phyloP scores from a whole-genome alignment of 2,797 vertebrate genomes.

The Bufotes viridis region DNA sequence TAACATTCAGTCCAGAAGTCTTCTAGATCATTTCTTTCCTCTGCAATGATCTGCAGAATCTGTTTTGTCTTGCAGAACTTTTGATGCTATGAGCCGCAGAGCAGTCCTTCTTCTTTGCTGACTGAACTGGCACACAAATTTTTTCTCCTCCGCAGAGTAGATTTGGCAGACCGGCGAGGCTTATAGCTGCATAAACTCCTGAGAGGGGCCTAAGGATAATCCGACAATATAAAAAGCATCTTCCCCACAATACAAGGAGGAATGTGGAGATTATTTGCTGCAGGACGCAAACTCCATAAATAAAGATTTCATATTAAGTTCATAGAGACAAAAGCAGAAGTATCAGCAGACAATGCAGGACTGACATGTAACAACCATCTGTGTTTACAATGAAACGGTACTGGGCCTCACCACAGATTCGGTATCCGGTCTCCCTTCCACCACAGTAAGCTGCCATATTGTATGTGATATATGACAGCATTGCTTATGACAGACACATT shows the following conservation, averaged over 20 bases:
- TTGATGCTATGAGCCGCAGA: not conserved
- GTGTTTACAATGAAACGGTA: too few relatives aligned
- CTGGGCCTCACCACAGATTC: too few relatives aligned
- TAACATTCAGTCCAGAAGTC: not conserved
- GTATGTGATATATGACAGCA: too few relatives aligned
- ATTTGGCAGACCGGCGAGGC: not conserved
- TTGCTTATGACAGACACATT: too few relatives aligned
- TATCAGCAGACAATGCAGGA: not conserved
- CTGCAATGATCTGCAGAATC: not conserved
- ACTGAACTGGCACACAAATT: not conserved
- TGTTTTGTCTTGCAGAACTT: not conserved
- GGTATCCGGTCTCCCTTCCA: too few relatives aligned
- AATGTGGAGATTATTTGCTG: not conserved
- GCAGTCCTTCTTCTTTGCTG: not conserved
- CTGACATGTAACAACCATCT: not conserved
- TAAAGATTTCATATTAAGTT: not conserved
- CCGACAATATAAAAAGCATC: not conserved
- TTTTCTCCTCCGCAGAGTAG: not conserved
- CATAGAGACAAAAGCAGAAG: not conserved
- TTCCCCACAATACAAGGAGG: not conserved
- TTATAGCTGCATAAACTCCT: not conserved
- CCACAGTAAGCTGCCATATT: too few relatives aligned
- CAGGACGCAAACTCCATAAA: not conserved
- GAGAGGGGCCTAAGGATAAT: not conserved
- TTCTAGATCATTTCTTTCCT: not conserved